phyloP scores from a whole-genome alignment of 2,113 vertebrate species.

The Forbesichthys agassizii region DNA sequence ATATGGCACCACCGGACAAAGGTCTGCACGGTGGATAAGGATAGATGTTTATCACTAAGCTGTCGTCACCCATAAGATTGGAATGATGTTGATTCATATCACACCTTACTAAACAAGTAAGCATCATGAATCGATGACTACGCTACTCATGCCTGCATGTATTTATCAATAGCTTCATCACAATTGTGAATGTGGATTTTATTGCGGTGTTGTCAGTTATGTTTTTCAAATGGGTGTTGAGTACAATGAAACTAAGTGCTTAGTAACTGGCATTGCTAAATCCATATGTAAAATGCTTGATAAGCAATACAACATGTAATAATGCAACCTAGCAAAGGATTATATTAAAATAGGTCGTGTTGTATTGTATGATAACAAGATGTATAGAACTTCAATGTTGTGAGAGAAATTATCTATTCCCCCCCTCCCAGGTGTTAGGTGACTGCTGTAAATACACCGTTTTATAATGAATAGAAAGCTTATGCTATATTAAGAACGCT shows the following conservation, averaged over 20 bases:
- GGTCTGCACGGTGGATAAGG: conserved; percentile 66
- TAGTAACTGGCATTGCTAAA: conserved; percentile 57
- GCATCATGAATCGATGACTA: conserved; percentile 54
- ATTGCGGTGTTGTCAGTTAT: conserved; percentile 57
- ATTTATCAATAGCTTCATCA: conserved; percentile 47
- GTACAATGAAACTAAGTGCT: conserved; percentile 59
- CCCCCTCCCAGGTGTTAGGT: background rate
- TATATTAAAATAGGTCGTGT: conserved; percentile 50
- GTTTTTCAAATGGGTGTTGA: conserved; percentile 41
- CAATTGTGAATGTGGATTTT: conserved; percentile 32
- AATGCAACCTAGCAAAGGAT: conserved; percentile 28
- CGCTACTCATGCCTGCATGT: conserved; percentile 63
- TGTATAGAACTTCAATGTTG: conserved; percentile 12
- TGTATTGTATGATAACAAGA: conserved; percentile 21
- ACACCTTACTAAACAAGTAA: background rate
- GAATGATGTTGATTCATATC: conserved; percentile 52
- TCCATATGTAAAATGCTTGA: conserved; percentile 54
- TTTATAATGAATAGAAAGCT: background rate
- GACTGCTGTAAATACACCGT: conserved; percentile 3
- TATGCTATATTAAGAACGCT: conserved; percentile 3
- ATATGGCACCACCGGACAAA: conserved; percentile 73
- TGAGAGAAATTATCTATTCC: background rate
- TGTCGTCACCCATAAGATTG: conserved; percentile 43
- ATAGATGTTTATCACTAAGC: conserved; percentile 67
- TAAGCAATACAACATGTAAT: conserved; percentile 57